Conservation (phyloP, 2,113 vertebrate genomes). For the Crotophaga sulcirostris region DNA sequence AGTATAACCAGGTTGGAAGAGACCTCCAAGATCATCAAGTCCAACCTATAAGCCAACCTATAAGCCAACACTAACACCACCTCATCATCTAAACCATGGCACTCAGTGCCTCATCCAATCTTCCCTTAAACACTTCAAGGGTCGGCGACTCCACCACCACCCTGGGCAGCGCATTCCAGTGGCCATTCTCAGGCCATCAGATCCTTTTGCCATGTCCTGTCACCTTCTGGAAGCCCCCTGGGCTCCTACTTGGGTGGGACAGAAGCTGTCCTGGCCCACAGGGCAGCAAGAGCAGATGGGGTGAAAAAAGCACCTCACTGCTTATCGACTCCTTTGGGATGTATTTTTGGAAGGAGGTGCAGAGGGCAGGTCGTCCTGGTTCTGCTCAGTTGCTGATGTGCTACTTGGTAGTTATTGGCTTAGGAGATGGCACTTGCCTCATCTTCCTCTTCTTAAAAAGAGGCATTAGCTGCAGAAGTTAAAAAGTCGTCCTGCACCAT, state of each 20-base stretch:
- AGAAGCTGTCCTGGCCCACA: background rate
- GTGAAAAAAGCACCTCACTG: background rate
- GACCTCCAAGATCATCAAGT: no score
- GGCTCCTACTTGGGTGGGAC: background rate
- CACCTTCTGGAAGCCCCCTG: background rate
- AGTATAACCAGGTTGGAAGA: no score
- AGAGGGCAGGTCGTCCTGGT: accelerated
- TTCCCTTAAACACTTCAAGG: no score
- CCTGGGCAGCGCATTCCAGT: no score
- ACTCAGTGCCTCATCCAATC: no score
- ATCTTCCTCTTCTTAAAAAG: background rate
- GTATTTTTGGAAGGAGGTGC: background rate
- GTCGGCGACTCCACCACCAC: no score
- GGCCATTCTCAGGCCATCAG: background rate
- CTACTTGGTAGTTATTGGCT: background rate
- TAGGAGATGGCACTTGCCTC: background rate
- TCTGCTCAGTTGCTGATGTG: background rate
- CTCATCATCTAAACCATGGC: no score
- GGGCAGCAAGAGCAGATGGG: background rate
- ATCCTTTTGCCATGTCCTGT: background rate
- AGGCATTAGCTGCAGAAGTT: background rate
- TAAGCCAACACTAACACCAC: no score
- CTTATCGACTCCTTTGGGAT: background rate
- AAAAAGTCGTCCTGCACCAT: background rate
- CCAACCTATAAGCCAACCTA: no score